These are phyloP conservation scores for Etheostoma spectabile DNA, from an alignment of 2,113 vertebrate genomes.

Conservation along the genomic window DNA sequence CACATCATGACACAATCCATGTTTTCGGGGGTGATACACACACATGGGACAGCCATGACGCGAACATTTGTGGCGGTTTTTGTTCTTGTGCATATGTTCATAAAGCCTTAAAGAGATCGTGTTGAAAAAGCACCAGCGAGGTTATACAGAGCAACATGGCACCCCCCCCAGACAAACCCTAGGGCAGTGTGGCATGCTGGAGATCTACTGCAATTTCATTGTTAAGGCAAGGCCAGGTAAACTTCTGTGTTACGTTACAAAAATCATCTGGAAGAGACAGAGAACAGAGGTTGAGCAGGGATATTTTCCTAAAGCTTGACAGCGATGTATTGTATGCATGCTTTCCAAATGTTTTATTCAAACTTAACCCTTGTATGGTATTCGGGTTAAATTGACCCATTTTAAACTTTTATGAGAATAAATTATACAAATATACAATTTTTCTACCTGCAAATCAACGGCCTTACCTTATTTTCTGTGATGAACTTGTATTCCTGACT, in stretches of 20 bases:
- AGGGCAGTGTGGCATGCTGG: conserved; percentile 20
- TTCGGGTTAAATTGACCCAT: too few species aligned
- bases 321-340: neutral
- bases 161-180: conserved; percentile 23
- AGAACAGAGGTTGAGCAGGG: neutral
- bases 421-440: too few species aligned
- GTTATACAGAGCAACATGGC: conserved; percentile 24
- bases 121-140: conserved; percentile 15
- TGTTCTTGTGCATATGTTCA: conserved; percentile 38
- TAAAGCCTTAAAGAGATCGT: neutral
- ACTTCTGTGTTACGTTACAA: conserved; percentile 7
- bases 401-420: too few species aligned
- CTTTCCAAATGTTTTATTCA: neutral
- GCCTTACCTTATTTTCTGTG: too few species aligned
- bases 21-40: conserved; percentile 42
- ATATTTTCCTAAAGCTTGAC: neutral
- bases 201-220: conserved; percentile 32
- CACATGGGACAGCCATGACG: conserved; percentile 27
- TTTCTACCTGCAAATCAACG: too few species aligned
- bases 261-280: conserved; percentile 32
- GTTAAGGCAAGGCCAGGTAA: conserved; percentile 34
- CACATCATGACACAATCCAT: conserved; percentile 57
- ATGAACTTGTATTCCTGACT: too few species aligned
- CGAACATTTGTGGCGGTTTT: conserved; percentile 37
- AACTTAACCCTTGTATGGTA: too few species aligned